Evolutionary conservation across 1,140 invertebrate species (phyloP), one percentile per base, ranked within the genome.

Genomic region (Danaus plexippus): DNA sequence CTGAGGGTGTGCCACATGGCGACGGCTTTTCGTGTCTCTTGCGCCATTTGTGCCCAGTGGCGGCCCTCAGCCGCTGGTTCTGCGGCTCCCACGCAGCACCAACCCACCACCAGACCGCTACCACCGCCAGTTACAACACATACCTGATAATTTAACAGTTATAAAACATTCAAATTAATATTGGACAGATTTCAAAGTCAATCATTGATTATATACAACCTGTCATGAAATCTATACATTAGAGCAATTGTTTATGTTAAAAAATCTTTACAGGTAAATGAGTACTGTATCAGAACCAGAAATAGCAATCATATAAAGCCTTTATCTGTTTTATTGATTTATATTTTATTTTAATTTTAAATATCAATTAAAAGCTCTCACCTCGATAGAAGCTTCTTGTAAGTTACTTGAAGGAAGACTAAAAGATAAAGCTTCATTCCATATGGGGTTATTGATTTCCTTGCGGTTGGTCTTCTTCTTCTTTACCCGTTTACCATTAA

Each of bases 371-470:
- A 11, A 51, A 51, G 42, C 11, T 40, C 47, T 49, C 11, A 95
- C 94, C 90, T 95, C 94, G 68, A 95, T 90, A 45, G 92, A 92
- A 61, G 93, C 91, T 64, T 90, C 89, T 43, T 91, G 88, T 2
- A 95, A 83, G 67, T 90, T 90, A 43, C 88, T 87, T 6, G 93
- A 90, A 48, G 93, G 87, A 67, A 97, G 89, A 80, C 96, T 97
- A 80, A 98, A 98, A 10, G 94, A 92, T 64, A 97, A 91, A 5
- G 95, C 95, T 83, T 98, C 96, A 80, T 98, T 97, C 94, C 97
- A 98, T 9, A 96, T 93, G n/a, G 96, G 96, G 88, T 95, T 95
- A 43, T 92, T 90, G 10, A 93, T 95, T 70, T 93, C 92, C 79
- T 96, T 94, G 57, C 95, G 92, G 49, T 95, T 93, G 22, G 94